A percentile compares a stretch with the other conserved stretches of the same genome.
These are phyloP conservation scores for Conger conger DNA, from an alignment of 2,113 vertebrate genomes.

Conservation along the genomic window DNA sequence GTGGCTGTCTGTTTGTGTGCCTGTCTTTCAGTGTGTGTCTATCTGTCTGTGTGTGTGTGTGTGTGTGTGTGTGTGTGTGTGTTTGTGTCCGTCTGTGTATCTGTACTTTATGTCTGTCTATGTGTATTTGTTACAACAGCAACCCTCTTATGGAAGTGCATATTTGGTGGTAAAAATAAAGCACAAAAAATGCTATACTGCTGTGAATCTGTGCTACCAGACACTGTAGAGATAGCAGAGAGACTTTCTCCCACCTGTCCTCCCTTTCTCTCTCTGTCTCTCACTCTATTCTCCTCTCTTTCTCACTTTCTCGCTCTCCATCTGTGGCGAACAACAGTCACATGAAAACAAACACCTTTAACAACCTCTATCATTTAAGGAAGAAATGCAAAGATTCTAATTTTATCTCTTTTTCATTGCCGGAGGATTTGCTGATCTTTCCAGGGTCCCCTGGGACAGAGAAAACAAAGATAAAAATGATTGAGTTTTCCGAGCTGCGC, in stretches of 20 bases:
- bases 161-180: neutral
- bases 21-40: too few relatives aligned
- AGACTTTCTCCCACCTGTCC: neutral
- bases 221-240: neutral
- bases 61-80: too few relatives aligned
- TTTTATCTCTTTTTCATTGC: neutral
- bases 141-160: neutral
- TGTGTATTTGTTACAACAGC: neutral
- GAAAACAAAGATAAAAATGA: constrained; percentile 7
- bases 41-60: neutral
- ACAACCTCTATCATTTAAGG: neutral
- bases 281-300: neutral
- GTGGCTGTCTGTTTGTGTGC: too few relatives aligned
- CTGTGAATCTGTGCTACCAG: neutral
- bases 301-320: neutral
- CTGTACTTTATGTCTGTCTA: too few relatives aligned
- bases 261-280: neutral
- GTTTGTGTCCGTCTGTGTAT: too few relatives aligned
- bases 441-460: neutral
- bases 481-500: constrained; percentile 6
- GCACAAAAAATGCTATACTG: neutral
- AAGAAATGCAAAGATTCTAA: neutral
- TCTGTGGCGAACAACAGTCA: neutral
- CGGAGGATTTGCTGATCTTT: neutral
- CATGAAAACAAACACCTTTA: neutral